Percentiles rank a stretch among this genome's conserved stretches.
These are phyloP conservation scores for Microhierax caerulescens DNA, from an alignment of 2,797 vertebrate species.

Conservation along the genomic window DNA sequence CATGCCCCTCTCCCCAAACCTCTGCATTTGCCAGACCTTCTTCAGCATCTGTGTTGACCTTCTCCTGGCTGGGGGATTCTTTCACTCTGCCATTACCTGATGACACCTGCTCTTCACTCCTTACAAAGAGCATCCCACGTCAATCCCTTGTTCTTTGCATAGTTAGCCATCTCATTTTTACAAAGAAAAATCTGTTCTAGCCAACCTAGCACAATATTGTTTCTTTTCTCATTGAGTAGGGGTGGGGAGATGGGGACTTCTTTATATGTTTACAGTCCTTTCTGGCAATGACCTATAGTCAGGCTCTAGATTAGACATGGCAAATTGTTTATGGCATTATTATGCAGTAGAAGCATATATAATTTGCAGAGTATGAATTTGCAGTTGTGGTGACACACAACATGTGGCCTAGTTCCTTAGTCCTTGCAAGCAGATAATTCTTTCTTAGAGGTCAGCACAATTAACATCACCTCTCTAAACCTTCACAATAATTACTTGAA, in stretches of 20 bases:
- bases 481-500: not conserved
- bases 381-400: not conserved
- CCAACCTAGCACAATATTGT: not conserved
- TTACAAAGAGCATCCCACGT: not conserved
- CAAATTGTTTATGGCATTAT: not conserved
- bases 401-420: not conserved
- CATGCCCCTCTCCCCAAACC: rapidly evolving
- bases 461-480: not conserved
- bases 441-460: not conserved
- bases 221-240: not conserved
- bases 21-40: not conserved
- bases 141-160: not conserved
- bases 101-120: not conserved
- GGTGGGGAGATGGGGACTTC: too few relatives aligned
- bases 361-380: not conserved
- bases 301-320: not conserved
- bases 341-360: not conserved
- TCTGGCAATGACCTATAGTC: not conserved
- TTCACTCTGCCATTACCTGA: not conserved
- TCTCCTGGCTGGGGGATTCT: not conserved
- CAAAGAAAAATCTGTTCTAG: not conserved
- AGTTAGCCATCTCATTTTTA: not conserved
- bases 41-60: not conserved
- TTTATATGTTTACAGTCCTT: not conserved
- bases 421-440: not conserved